Base-by-base conservation (phyloP, 2,888 invertebrate species). In the Parnassius mnemosyne region DNA sequence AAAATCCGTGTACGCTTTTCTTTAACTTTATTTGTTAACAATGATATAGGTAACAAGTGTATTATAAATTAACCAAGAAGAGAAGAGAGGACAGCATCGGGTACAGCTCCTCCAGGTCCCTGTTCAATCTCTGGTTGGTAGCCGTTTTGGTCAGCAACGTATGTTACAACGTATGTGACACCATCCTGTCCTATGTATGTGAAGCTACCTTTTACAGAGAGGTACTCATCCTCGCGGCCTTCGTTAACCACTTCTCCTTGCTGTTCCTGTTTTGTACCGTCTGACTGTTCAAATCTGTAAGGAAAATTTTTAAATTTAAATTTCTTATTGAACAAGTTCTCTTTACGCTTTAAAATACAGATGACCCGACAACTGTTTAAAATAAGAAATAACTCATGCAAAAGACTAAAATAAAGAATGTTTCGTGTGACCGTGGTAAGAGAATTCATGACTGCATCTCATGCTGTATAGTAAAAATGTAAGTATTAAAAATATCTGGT, bases 81-180 rank as follows among this genome's bases (percentile, higher is more conserved):
- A 25, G 63, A 63, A 1, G 63, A 60, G 25, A 64, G 25, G 5
- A 64, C 57, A 1, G 57, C 49, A 25, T 55, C 56, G 3, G 60
- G 57, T 3, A 64, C 57, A 41, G 41, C 13, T 2, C 60, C 64
- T 0, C 60, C 59, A 9, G 55, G 60, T 9, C 57, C 64, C 13
- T 64, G 60, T 60, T 66, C 61, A 50, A 67, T 66, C 16, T 44
- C 20, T 5, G 87, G 84, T 65, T 79, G 79, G 76, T 80, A 90
- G 46, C 92, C 89, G 67, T 86, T 85, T 65, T 89, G 87, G 68
- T 91, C 89, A 34, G 90, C 89, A 2, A 78, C 75, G 74, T 87
- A 92, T 55, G 73, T 79, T 12, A 87, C 73, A 57, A 80, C 83
- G 72, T 88, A 85, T n/a, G 76, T 80, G 60, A 79, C 75, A 16